Evolutionary conservation across 1,140 invertebrate genomes (phyloP), one percentile per base, ranked within the genome.

Genomic region (Caenorhabditis briggsae): DNA sequence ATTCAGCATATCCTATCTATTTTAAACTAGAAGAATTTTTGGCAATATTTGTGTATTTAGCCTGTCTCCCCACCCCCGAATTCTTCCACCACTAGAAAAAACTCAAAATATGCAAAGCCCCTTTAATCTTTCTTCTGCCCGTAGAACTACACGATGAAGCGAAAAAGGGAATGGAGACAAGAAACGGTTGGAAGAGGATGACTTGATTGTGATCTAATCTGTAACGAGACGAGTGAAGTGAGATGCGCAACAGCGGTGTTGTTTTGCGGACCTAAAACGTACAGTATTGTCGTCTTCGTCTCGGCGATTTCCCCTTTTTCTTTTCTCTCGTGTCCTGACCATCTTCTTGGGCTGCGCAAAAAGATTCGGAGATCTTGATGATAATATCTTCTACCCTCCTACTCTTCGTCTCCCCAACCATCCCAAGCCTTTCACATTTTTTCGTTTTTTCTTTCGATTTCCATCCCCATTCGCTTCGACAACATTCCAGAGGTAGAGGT

Each of bases 291-390:
- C 43, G 14, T 70, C 64, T 70, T 41, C 33, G 9, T 64, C 33
- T 41, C 23, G 61, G 12, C 33, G 46, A 14, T 59, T 59, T 25
- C n/a, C 20, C 58, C n/a, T 14, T 33, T 25, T 12, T 46, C 12
- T 70, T 70, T 33, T 61, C 59, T 61, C 20, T 12, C 23, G 20
- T 61, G 2, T 20, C 20, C 23, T 18, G 20, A 23, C 59, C 23
- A 20, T 25, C 59, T 53, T 53, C 23, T 70, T 46, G 64, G 50
- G 11, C 50, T 11, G 12, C 41, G 41, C 64, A 48, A 70, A 70
- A 70, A 70, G 43, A 43, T 70, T 70, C 64, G 64, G 64, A 70
- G 64, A 70, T 70, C 64, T 70, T 70, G 64, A 70, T 70, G n/a
- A 46, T 70, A 70, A 33, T 33, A 33, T 33, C 33, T 70, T 41